Conservation (phyloP, 2,888 invertebrate genomes). For the Omphaloscelis lunosa region DNA sequence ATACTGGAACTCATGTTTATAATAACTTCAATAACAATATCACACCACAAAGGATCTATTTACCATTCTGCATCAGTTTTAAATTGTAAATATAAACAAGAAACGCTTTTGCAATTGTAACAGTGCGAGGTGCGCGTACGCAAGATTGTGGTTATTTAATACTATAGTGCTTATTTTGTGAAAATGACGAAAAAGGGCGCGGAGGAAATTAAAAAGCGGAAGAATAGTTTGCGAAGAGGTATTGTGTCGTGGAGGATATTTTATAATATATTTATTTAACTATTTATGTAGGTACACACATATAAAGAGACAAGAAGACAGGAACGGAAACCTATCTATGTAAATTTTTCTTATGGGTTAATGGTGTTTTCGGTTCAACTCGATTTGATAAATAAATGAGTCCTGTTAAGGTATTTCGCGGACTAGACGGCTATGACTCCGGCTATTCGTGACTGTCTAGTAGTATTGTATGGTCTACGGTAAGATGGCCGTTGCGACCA, state of each 20-base stretch:
- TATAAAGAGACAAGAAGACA: neutral
- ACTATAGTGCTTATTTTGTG: slow-evolving; percentile 22
- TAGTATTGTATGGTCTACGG: too few relatives aligned
- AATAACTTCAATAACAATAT: slow-evolving; percentile 65
- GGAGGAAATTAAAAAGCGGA: slow-evolving; percentile 78
- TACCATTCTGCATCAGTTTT: slow-evolving; percentile 51
- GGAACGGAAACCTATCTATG: neutral
- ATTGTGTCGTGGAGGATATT: slow-evolving; percentile 3
- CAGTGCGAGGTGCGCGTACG: slow-evolving; percentile 30
- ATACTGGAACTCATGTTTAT: slow-evolving; percentile 65
- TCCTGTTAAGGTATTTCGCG: neutral
- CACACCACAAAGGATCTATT: slow-evolving; percentile 65
- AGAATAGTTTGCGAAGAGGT: slow-evolving; percentile 80
- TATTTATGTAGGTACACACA: neutral
- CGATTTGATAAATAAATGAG: neutral
- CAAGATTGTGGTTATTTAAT: slow-evolving; percentile 31
- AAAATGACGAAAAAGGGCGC: slow-evolving; percentile 72
- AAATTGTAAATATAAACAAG: slow-evolving; percentile 65
- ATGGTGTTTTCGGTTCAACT: neutral
- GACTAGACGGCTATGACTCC: too few relatives aligned
- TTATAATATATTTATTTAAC: neutral
- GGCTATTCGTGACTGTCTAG: too few relatives aligned
- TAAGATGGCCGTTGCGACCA: too few relatives aligned
- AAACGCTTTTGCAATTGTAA: slow-evolving; percentile 18
- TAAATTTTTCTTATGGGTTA: neutral